These are phyloP conservation scores for Podarcis muralis DNA, from an alignment of 2,113 vertebrate genomes.

Conservation along the genomic window DNA sequence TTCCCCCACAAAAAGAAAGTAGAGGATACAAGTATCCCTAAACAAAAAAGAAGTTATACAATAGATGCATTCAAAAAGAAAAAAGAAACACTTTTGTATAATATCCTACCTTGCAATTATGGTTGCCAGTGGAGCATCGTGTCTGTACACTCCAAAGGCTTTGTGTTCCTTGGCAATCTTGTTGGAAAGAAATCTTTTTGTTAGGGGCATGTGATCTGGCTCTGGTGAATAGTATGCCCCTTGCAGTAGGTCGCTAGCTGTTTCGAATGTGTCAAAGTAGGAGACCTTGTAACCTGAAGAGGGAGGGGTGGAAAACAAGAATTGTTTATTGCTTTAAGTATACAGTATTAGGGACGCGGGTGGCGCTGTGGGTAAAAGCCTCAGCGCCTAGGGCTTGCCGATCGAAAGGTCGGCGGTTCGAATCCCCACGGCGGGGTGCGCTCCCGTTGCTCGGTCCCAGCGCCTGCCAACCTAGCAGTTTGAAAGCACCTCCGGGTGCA, in stretches of 20 bases:
- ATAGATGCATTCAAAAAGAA: neutral
- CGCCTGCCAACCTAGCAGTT: too few relatives aligned
- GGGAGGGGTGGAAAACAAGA: neutral
- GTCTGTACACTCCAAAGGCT: neutral
- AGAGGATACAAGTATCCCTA: neutral
- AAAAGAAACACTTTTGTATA: neutral
- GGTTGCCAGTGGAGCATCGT: neutral
- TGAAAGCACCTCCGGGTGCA: too few relatives aligned
- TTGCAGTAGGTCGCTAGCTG: neutral
- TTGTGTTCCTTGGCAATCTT: neutral
- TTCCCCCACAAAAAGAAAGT: neutral
- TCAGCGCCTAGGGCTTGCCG: too few relatives aligned
- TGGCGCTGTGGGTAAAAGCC: too few relatives aligned
- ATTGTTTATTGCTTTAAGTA: neutral
- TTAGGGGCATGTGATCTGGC: conserved; percentile 5
- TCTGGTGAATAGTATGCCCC: neutral
- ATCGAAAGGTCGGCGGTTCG: too few relatives aligned
- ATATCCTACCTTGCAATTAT: conserved; percentile 22
- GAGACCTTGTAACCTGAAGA: conserved; percentile 10
- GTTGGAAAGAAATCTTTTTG: neutral
- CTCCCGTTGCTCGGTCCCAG: too few relatives aligned
- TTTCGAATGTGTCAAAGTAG: neutral
- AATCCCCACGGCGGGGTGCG: too few relatives aligned
- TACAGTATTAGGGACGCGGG: neutral
- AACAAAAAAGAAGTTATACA: neutral